phyloP scores from a whole-genome alignment of 2,797 vertebrate species.

The Enteromius fasciolatus region DNA sequence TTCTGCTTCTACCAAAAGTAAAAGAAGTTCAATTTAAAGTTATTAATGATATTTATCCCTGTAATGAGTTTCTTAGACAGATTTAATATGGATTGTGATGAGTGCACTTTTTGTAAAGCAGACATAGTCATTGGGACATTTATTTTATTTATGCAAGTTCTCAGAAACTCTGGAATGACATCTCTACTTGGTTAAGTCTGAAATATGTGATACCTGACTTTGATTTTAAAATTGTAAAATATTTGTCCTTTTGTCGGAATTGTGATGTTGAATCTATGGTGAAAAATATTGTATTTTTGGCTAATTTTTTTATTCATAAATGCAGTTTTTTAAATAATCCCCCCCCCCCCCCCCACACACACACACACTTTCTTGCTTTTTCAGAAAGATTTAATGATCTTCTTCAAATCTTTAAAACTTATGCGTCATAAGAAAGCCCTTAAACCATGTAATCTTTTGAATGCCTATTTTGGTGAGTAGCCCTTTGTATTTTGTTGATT shows the following conservation, averaged over 20 bases:
- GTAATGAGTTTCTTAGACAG: background rate
- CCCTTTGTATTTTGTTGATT: no score
- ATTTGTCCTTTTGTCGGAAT: no score
- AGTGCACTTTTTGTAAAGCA: background rate
- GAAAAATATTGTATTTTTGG: background rate
- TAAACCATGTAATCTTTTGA: no score
- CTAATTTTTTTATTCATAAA: background rate
- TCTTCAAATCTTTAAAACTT: no score
- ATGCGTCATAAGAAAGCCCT: no score
- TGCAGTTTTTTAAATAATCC: background rate
- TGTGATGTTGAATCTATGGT: background rate
- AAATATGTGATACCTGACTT: constrained; percentile 2
- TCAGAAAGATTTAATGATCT: no score
- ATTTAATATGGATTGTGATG: background rate
- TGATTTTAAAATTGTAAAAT: background rate
- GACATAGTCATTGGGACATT: background rate
- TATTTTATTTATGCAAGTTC: background rate
- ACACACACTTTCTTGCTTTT: no score
- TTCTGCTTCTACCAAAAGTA: no score
- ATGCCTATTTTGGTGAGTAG: no score
- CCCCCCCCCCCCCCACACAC: no score
- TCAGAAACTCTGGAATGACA: background rate
- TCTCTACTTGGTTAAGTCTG: background rate
- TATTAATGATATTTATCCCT: no score
- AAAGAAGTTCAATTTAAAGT: no score